Evolutionary conservation across 2,113 vertebrate genomes (phyloP), one percentile per base, ranked within the genome.

Genomic region (Pelusios castaneus): DNA sequence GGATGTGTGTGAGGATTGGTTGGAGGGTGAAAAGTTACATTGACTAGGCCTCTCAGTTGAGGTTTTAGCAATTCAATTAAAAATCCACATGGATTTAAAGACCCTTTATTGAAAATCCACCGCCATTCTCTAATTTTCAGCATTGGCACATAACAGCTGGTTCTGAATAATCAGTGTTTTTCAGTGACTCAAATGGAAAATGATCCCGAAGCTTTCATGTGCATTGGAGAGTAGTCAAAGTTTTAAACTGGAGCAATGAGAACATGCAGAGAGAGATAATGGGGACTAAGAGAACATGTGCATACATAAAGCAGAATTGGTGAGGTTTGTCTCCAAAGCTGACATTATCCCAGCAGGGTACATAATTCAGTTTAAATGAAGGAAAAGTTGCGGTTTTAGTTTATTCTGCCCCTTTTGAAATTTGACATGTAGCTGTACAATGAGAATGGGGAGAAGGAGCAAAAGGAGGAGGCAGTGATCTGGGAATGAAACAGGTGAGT

Each of bases 101-200:
- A 16, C 58, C 94, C 76, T 17, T 80, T 89, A 45, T 95, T 95
- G 93, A 91, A 96, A 96, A 51, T 58, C 79, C 60, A 84, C 34
- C 55, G 89, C 49, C 84, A 91, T 70, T 58, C 90, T 86, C 67
- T 89, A 90, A 84, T 79, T 84, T 58, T 85, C 95, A 67, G 63
- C 94, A 82, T 95, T 96, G 92, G 90, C 83, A 89, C 45, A 91
- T 56, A 94, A 90, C 92, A 91, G 77, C 91, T 96, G 87, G 34
- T 77, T 96, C 87, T 83, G 25, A 70, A 78, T 93, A 96, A 96
- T 95, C 92, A 93, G 84, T 56, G 70, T 95, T 96, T 96, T 91
- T 92, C 95, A 95, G 89, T 67, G 92, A 78, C 84, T 91, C 95
- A 89, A 93, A 89, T 77, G 91, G 73, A 84, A 97, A 93, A 92